A percentile compares a stretch with the other conserved stretches of the same genome.
Evolutionary conservation across 2,888 invertebrate species (phyloP).

Genomic region (Torymus texanus): DNA sequence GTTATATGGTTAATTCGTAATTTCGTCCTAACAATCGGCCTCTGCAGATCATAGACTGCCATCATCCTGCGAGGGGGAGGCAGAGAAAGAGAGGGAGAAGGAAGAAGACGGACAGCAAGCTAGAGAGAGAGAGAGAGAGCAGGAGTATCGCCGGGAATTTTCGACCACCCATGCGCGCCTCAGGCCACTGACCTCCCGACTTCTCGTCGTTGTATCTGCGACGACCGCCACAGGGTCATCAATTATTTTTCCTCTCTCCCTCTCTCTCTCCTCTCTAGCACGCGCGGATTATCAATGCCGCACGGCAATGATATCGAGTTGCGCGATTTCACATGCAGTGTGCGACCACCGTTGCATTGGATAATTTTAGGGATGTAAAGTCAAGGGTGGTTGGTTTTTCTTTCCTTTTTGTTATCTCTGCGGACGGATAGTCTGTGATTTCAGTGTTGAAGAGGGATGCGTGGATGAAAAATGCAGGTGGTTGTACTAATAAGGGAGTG

Average conservation of each 20-base stretch:
- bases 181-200: slow-evolving; percentile 11
- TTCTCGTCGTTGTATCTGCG: slow-evolving; percentile 9
- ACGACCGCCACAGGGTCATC: background rate
- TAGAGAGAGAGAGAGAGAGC: background rate
- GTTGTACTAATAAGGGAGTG: no score
- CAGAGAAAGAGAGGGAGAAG: background rate
- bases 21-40: background rate
- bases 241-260: slow-evolving; percentile 17
- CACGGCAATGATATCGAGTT: slow-evolving; percentile 9
- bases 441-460: no score
- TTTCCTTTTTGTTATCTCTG: no score
- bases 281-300: background rate
- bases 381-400: no score
- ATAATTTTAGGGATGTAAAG: no score
- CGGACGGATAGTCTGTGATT: no score
- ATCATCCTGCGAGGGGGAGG: background rate
- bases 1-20: slow-evolving; percentile 11
- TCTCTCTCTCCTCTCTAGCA: background rate
- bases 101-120: slow-evolving; percentile 3
- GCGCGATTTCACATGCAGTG: no score
- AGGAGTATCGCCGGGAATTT: slow-evolving; percentile 4
- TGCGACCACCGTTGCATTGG: no score
- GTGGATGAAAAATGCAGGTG: no score
- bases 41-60: background rate
- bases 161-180: slow-evolving; percentile 32